These are phyloP conservation scores for Timema cristinae DNA, from an alignment of 2,888 invertebrate species.

Conservation along the genomic window DNA sequence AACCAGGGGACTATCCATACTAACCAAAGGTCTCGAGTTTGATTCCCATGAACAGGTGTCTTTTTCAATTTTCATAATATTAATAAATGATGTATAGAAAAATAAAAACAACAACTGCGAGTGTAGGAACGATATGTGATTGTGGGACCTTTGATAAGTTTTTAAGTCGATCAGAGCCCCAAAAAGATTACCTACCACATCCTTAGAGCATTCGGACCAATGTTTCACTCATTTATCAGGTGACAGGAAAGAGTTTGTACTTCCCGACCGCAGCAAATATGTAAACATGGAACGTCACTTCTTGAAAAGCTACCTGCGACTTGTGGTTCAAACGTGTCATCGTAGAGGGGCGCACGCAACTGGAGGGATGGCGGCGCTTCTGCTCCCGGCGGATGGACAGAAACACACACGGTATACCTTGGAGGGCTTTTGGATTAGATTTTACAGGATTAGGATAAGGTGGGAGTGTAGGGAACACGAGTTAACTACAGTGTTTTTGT, in stretches of 20 bases:
- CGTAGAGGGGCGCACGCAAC: constrained; percentile 59
- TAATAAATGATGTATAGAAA: too few species aligned
- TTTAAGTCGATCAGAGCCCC: not conserved
- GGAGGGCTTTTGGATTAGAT: too few species aligned
- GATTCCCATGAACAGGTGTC: too few species aligned
- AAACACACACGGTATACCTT: not conserved
- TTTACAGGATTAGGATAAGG: too few species aligned
- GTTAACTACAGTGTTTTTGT: too few species aligned
- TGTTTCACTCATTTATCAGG: constrained; percentile 42
- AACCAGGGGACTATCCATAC: too few species aligned
- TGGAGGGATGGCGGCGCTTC: constrained; percentile 64
- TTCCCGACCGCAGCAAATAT: constrained; percentile 66
- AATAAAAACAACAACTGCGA: not conserved
- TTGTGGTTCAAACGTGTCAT: constrained; percentile 58
- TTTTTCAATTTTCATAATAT: too few species aligned
- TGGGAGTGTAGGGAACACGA: too few species aligned
- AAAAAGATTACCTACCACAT: not conserved
- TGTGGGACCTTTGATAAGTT: too few species aligned
- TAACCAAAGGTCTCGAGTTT: too few species aligned
- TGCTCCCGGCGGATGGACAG: constrained; percentile 41
- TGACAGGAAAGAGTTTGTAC: constrained; percentile 53
- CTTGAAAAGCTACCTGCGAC: constrained; percentile 57
- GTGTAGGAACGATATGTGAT: too few species aligned
- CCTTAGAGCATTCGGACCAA: not conserved
- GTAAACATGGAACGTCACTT: constrained; percentile 62